Conservation (phyloP, 2,888 invertebrate species). For the Liposcelis brunnea region DNA sequence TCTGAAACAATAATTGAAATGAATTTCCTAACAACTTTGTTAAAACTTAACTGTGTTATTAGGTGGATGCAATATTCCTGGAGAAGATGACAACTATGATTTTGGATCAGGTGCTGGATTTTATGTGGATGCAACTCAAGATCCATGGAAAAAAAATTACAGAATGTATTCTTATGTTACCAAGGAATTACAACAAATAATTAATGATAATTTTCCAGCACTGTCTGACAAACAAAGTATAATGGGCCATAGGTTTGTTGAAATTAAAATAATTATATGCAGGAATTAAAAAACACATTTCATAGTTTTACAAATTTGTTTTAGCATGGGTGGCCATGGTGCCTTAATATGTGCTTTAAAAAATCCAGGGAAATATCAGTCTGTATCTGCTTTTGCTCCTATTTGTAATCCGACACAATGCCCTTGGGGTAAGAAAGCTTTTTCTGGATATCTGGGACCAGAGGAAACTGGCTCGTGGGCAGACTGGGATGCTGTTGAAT, state of each 20-base stretch:
- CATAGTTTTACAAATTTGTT: too few species aligned
- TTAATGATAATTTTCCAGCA: constrained; percentile 57
- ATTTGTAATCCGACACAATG: constrained; percentile 75
- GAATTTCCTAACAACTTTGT: not conserved
- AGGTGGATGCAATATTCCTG: constrained; percentile 71
- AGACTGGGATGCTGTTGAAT: constrained; percentile 75
- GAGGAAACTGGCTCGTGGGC: constrained; percentile 40
- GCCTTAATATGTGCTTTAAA: constrained; percentile 77
- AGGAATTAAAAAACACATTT: constrained; percentile 7
- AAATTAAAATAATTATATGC: constrained; percentile 4
- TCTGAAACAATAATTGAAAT: not conserved
- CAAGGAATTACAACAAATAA: constrained; percentile 57
- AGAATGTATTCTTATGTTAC: constrained; percentile 93
- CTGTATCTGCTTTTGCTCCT: constrained; percentile 89
- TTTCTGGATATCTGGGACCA: constrained; percentile 61
- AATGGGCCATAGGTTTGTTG: constrained; percentile 55
- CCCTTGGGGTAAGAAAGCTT: constrained; percentile 78
- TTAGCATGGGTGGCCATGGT: constrained; percentile 97
- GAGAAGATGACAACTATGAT: constrained; percentile 84
- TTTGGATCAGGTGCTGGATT: constrained; percentile 93
- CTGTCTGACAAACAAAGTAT: constrained; percentile 46
- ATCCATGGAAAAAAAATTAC: constrained; percentile 87
- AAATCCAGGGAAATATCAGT: constrained; percentile 73
- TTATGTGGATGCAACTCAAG: constrained; percentile 78
- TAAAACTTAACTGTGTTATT: not conserved